These are phyloP conservation scores for Eupeodes luniger DNA, from an alignment of 2,888 invertebrate species.

Conservation along the genomic window DNA sequence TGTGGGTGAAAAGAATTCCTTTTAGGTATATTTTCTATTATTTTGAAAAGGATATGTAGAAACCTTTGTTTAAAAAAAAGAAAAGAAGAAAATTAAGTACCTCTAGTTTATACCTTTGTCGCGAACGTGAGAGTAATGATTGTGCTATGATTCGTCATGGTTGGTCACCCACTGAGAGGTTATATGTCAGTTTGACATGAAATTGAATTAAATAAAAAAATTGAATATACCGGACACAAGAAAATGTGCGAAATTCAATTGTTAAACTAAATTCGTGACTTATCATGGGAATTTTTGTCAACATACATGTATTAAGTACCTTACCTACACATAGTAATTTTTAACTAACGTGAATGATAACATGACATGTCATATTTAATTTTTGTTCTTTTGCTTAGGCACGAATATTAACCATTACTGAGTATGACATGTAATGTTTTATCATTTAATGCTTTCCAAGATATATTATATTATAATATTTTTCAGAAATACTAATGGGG, in stretches of 20 bases:
- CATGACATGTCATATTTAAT: not conserved
- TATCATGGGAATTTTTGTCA: slow-evolving; percentile 6
- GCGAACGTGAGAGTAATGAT: slow-evolving; percentile 33
- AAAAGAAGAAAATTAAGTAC: not conserved
- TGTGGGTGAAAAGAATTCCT: slow-evolving; percentile 39
- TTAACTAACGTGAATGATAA: not conserved
- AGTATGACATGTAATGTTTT: too few relatives aligned
- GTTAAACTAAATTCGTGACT: not conserved
- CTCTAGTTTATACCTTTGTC: not conserved
- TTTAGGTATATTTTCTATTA: not conserved
- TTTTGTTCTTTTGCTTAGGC: not conserved
- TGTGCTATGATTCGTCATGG: slow-evolving; percentile 61
- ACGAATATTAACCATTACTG: too few relatives aligned
- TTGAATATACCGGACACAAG: not conserved
- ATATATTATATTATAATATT: too few relatives aligned
- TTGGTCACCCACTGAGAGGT: slow-evolving; percentile 45
- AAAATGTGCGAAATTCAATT: slow-evolving; percentile 15
- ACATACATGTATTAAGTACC: not conserved
- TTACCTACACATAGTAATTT: not conserved
- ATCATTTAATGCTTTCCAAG: too few relatives aligned
- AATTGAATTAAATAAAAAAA: not conserved
- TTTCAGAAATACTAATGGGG: too few relatives aligned
- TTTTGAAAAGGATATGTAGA: slow-evolving; percentile 19
- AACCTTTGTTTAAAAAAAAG: not conserved
- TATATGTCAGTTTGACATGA: slow-evolving; percentile 54